Conservation (phyloP, 1,140 invertebrate genomes). For the Drosophila kanapiae region DNA sequence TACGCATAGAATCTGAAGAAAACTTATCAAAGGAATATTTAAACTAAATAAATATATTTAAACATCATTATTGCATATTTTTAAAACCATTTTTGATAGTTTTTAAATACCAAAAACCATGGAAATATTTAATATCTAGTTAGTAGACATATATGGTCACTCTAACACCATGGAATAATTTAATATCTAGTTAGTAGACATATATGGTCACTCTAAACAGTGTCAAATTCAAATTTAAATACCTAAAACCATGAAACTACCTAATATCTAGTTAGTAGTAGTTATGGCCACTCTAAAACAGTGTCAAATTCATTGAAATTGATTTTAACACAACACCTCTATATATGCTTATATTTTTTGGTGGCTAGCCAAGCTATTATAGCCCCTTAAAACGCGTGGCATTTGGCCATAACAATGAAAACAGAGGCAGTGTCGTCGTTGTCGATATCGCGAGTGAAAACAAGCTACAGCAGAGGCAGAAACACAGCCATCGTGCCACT, state of each 20-base stretch:
- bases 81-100: no score
- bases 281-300: background rate
- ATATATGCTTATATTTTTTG: background rate
- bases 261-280: no score
- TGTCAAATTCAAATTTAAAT: no score
- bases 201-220: no score
- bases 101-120: no score
- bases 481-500: conserved; percentile 37
- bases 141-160: no score
- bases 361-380: background rate
- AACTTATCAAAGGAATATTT: background rate
- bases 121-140: no score
- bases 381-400: conserved; percentile 28
- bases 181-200: no score
- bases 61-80: background rate
- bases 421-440: conserved; percentile 1
- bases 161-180: no score
- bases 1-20: background rate
- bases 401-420: conserved; percentile 59
- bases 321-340: background rate
- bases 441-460: conserved; percentile 4
- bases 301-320: background rate
- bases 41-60: no score
- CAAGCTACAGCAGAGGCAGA: conserved; percentile 1
- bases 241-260: no score